Base-by-base conservation (phyloP, 2,797 vertebrate species). In the Sylvia borin region DNA sequence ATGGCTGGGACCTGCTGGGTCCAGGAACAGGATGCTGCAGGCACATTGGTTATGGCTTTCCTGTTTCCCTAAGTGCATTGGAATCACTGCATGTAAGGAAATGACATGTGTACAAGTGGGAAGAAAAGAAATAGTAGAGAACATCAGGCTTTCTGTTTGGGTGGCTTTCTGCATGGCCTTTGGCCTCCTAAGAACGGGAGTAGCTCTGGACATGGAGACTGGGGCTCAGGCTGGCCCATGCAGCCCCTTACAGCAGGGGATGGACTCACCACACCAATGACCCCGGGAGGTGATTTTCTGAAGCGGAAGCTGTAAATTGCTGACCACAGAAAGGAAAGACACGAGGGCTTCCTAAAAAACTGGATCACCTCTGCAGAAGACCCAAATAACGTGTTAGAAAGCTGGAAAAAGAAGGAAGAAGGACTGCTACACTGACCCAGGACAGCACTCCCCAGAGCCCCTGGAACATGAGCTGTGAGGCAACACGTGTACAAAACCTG, bases 21-120 rank as follows among this genome's bases (percentile, higher is more conserved):
- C 68, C 32, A 18, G 70, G 60, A 88, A 76, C 64, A 79, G 88
- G 90, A 90, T 95, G 70, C 79, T 91, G 43, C 54, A 84, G 79
- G 65, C 50, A 36, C 25, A 4, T 65, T 42, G 65, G 25, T 16
- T 45, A 47, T 26, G 77, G 6, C 38, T 92, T 88, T 84, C 58
- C 73, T 91, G 54, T 88, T 90, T n/a, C 66, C 9, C 1, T 16
- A 38, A 77, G 54, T 19, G 66, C 34, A 62, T 72, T 5, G 0
- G 67, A 92, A 48, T 6, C 11, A 11, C 25, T 31, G 71, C 81
- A 45, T n/a, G 42, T 6, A 47, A 85, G 57, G 50, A 77, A 80
- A 77, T 11, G 8, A 48, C 22, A 48, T 5, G n/a, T 12, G 55
- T 40, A 50, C 9, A 45, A 85, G 13, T 2, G 16, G 31, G 55